These are phyloP conservation scores for Rhinogobius similis DNA, from an alignment of 2,113 vertebrate species.

Conservation along the genomic window DNA sequence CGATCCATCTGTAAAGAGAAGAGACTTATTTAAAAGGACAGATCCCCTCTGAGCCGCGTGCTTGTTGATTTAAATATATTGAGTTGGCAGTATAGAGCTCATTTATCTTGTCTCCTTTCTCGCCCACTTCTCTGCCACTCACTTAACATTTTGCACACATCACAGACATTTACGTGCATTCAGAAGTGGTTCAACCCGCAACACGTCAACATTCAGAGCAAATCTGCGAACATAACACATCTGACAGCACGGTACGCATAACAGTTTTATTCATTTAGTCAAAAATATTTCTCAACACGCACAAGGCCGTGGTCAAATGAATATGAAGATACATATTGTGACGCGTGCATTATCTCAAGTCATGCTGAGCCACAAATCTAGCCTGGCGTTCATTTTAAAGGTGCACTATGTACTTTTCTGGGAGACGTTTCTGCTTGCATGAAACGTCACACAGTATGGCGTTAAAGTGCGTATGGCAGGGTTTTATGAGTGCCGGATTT, in stretches of 20 bases:
- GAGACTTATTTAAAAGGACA: slow-evolving; percentile 33
- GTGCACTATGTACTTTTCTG: neutral
- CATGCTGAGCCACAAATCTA: slow-evolving; percentile 14
- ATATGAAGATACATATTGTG: slow-evolving; percentile 8
- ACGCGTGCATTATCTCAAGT: slow-evolving; percentile 12
- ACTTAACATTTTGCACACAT: slow-evolving; percentile 20
- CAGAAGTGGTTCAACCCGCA: slow-evolving; percentile 26
- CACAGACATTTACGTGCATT: slow-evolving; percentile 14
- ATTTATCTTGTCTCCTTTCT: slow-evolving; percentile 46
- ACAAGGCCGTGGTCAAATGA: slow-evolving; percentile 17
- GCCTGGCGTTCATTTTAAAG: neutral
- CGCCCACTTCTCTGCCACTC: slow-evolving; percentile 23
- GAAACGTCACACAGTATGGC: neutral
- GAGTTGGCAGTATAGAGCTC: slow-evolving; percentile 34
- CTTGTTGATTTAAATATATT: slow-evolving; percentile 31
- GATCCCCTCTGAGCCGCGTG: slow-evolving; percentile 19
- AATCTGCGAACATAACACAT: slow-evolving; percentile 3
- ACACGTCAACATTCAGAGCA: slow-evolving; percentile 7
- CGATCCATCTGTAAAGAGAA: too few species aligned
- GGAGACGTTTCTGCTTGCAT: too few species aligned
- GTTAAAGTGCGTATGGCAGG: neutral
- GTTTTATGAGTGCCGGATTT: too few species aligned
- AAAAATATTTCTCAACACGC: slow-evolving; percentile 39
- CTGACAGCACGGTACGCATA: slow-evolving; percentile 4
- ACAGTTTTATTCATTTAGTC: slow-evolving; percentile 54